Conservation (phyloP, 2,113 vertebrate genomes). For the Anser brachyrhynchus region DNA sequence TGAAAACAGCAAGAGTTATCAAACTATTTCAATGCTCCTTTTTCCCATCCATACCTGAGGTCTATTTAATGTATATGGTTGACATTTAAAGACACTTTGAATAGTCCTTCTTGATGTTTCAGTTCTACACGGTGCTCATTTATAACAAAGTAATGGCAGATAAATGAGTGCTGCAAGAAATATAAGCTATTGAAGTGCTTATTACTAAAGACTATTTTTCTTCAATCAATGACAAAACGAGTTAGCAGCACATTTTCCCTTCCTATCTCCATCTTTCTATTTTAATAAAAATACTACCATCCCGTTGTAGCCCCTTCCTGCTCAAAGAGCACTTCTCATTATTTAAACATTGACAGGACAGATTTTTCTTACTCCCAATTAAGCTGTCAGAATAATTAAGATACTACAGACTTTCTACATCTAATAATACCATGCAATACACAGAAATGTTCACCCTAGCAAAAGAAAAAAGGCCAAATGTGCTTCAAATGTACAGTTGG, state of each 20-base stretch:
- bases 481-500: background rate
- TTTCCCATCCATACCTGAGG: background rate
- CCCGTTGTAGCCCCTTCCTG: background rate
- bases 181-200: background rate
- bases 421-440: background rate
- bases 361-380: background rate
- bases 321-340: background rate
- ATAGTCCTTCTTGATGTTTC: background rate
- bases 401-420: background rate
- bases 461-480: background rate
- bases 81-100: background rate
- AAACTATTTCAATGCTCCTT: background rate
- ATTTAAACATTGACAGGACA: background rate
- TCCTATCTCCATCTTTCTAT: background rate
- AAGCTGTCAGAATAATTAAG: background rate
- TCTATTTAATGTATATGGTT: background rate
- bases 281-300: background rate
- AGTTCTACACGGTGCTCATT: background rate
- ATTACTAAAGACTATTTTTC: background rate
- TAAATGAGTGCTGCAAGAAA: background rate
- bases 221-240: background rate
- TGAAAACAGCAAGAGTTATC: background rate
- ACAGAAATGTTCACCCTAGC: background rate
- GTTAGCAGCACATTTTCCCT: background rate
- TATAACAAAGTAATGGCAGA: background rate